These are phyloP conservation scores for Myiopsitta monachus DNA, from an alignment of 2,113 vertebrate genomes.

Conservation along the genomic window DNA sequence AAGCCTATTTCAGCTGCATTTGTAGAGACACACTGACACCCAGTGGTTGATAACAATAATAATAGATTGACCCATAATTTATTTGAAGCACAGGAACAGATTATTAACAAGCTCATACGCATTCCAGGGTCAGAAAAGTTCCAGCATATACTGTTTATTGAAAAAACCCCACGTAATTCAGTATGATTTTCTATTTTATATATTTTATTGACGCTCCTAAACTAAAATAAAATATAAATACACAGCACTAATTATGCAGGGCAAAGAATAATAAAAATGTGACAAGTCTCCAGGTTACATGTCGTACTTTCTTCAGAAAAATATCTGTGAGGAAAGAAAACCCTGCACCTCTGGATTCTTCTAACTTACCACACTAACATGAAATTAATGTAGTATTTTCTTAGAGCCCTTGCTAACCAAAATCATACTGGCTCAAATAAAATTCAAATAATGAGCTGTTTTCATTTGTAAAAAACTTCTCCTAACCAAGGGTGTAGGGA, in stretches of 20 bases:
- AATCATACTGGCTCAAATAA: not conserved
- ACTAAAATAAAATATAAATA: not conserved
- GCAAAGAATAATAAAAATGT: not conserved
- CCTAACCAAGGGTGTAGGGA: not conserved
- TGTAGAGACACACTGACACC: constrained; percentile 37
- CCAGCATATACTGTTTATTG: not conserved
- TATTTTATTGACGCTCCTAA: not conserved
- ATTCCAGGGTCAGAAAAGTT: not conserved
- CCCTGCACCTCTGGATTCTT: not conserved
- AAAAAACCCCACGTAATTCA: fast-evolving
- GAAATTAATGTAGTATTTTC: not conserved
- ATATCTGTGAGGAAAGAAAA: not conserved
- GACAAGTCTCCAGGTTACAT: not conserved
- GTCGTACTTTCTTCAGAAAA: not conserved
- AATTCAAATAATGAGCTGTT: not conserved
- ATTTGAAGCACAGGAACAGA: not conserved
- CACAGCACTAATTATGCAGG: not conserved
- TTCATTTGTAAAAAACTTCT: not conserved
- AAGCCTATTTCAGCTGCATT: not conserved
- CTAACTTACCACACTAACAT: not conserved
- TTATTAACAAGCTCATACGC: not conserved
- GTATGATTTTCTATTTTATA: not conserved
- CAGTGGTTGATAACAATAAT: not conserved
- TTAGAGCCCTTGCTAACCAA: not conserved
- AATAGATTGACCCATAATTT: not conserved